Evolutionary conservation across 2,888 invertebrate genomes (phyloP), one percentile per base, ranked within the genome.

Genomic region (Dasypolia templi): DNA sequence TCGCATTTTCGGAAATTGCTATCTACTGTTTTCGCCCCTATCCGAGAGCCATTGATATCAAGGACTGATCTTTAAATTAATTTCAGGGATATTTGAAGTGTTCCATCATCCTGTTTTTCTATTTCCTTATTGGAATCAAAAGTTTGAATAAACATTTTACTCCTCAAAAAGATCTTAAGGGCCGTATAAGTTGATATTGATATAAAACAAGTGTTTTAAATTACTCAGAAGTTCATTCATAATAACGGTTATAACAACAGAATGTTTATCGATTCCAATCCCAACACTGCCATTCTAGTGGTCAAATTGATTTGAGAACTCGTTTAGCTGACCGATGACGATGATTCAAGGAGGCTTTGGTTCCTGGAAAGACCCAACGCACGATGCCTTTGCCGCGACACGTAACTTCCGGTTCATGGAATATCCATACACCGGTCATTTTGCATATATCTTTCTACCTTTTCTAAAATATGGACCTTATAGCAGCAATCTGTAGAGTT

Each of bases 361-460:
- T 89, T 87, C 88, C 87, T 39, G 76, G 89, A 87, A 89, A 82
- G 63, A 51, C 70, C 72, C 79, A 68, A 70, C 80, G 42, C 35
- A 76, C 77, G 75, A 39, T 72, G 72, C 81, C 81, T 81, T 86
- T 83, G 81, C 74, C 64, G 64, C 72, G 39, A 74, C 77, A 84
- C 81, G 81, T 83, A 82, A 88, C 84, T 90, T 90, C 90, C 90
- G 86, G 82, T 87, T 82, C 76, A 72, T 53, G 58, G 83, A 87
- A 89, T 85, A 70, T 75, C 76, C 72, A 67, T 58, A 72, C 9
- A 75, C 80, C 75, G 72, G 66, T 77, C 65, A 66, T 67, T 81
- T 76, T 67, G 72, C 75, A 78, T 78, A 63, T 75, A 39, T 58
- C 32, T 53, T 5, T 46, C 22, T 26, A 19, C 22, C 1, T 26